These are phyloP conservation scores for Aleiodes leptofemur DNA, from an alignment of 2,888 invertebrate species.

Conservation along the genomic window DNA sequence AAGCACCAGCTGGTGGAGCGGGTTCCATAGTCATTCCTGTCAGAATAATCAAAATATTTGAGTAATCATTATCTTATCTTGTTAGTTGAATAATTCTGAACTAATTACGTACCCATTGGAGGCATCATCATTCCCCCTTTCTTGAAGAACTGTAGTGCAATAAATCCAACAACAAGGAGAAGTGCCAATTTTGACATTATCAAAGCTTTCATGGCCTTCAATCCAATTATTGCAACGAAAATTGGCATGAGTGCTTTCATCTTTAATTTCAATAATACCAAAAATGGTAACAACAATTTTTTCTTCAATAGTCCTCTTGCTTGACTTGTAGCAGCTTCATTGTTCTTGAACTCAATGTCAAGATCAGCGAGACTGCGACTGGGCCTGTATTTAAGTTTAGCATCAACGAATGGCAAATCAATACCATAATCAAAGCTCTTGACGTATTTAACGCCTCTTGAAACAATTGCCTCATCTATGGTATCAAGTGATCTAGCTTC, in stretches of 20 bases:
- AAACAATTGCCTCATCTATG: slow-evolving; percentile 84
- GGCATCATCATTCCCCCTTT: slow-evolving; percentile 81
- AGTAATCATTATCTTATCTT: background rate
- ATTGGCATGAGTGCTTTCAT: slow-evolving; percentile 91
- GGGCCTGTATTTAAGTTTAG: slow-evolving; percentile 69
- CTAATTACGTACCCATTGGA: slow-evolving; percentile 68
- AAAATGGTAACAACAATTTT: slow-evolving; percentile 87
- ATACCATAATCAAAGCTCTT: slow-evolving; percentile 86
- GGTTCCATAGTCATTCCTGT: slow-evolving; percentile 84
- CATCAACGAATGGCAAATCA: slow-evolving; percentile 79
- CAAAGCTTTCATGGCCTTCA: slow-evolving; percentile 90
- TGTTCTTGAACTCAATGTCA: slow-evolving; percentile 72
- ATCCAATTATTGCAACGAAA: slow-evolving; percentile 85
- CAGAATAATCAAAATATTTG: slow-evolving; percentile 30
- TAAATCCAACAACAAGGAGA: slow-evolving; percentile 87
- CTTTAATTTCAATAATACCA: slow-evolving; percentile 88
- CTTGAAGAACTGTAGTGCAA: slow-evolving; percentile 86
- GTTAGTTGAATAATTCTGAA: background rate
- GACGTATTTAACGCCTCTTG: slow-evolving; percentile 83
- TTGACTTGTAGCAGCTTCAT: slow-evolving; percentile 66
- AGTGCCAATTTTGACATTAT: slow-evolving; percentile 90
- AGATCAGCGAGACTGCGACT: slow-evolving; percentile 73
- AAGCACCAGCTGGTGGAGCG: slow-evolving; percentile 79
- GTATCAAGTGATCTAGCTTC: slow-evolving; percentile 69
- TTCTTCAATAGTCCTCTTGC: slow-evolving; percentile 88